Base-by-base conservation (phyloP, 2,888 invertebrate genomes). In the Scaptomyza polygonia region DNA sequence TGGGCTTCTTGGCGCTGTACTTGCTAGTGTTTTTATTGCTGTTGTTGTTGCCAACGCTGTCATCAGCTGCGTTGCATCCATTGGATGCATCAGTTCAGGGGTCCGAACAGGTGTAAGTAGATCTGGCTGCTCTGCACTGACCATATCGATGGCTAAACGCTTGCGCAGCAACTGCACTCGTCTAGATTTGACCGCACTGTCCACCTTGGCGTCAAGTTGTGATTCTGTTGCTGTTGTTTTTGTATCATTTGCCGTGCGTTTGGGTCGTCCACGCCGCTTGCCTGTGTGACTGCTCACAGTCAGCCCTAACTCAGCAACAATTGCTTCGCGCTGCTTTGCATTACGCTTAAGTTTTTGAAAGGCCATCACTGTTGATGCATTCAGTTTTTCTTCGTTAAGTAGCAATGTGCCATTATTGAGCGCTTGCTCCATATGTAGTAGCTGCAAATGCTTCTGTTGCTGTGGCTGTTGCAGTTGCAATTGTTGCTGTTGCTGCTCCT, bases 261-360 rank as follows among this genome's bases (percentile, higher is more conserved):
- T 89, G 0, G 93, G 93, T 29, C 93, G 83, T 4, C 93, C 93
- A n/a, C 93, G 91, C 68, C 92, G 79, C 45, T 84, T 86, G 14
- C 44, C 77, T 0, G 74, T 79, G 42, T 8, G 39, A 39, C 63
- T 21, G 66, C 21, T 44, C 2, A 62, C 43, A 1, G 72, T 21
- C 16, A 27, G 1, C 5, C 48, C 48, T 18, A 48, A 21, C 21
- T n/a, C 30, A 32, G 48, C 12, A 29, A 44, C 11, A 18, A 36
- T 51, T 2, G 53, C 11, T 6, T 47, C 40, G 11, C 32, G 48
- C 9, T 48, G 18, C 32, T 32, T 40, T 11, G 39, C n/a, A 14
- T 9, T 32, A 25, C 36, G 21, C 32, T 21, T 14, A 8, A n/a
- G 3, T 51, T 51, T 47, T 36, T 55, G 29, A 12, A 32, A 42